phyloP scores from a whole-genome alignment of 2,888 invertebrate genomes.

The Nomada ferruginata region DNA sequence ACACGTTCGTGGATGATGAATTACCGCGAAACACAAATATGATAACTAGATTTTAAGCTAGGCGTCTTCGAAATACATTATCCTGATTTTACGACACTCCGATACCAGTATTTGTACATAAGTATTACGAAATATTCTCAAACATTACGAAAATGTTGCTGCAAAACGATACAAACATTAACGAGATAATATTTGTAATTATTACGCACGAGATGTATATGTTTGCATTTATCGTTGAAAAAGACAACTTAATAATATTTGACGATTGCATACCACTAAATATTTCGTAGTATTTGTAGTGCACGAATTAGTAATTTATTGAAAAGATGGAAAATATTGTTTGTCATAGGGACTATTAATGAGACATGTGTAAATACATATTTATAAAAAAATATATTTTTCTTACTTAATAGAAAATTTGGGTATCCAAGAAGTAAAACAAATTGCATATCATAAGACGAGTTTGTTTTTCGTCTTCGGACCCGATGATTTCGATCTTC shows the following conservation, averaged over 20 bases:
- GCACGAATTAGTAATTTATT: slow-evolving; percentile 32
- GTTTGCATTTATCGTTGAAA: slow-evolving; percentile 9
- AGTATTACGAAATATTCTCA: slow-evolving; percentile 37
- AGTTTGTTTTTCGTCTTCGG: slow-evolving; percentile 75
- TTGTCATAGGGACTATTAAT: slow-evolving; percentile 5
- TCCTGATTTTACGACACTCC: neutral
- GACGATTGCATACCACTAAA: slow-evolving; percentile 30
- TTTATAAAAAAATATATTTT: slow-evolving; percentile 33
- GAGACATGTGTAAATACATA: neutral
- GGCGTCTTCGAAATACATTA: neutral
- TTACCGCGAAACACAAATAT: slow-evolving; percentile 41
- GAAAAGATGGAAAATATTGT: neutral
- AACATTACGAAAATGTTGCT: neutral
- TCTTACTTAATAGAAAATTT: slow-evolving; percentile 77
- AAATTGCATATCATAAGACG: slow-evolving; percentile 81
- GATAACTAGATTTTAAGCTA: slow-evolving; percentile 58
- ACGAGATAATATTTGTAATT: slow-evolving; percentile 16
- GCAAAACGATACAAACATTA: slow-evolving; percentile 2
- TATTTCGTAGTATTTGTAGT: slow-evolving; percentile 11
- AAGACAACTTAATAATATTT: neutral
- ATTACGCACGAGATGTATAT: neutral
- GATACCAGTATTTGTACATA: slow-evolving; percentile 44
- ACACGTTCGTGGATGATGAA: slow-evolving; percentile 61
- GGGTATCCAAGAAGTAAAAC: slow-evolving; percentile 79
- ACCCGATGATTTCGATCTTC: slow-evolving; percentile 77